Evolutionary conservation across 2,113 vertebrate species (phyloP), one percentile per base, ranked within the genome.

Genomic region (Perccottus glenii): DNA sequence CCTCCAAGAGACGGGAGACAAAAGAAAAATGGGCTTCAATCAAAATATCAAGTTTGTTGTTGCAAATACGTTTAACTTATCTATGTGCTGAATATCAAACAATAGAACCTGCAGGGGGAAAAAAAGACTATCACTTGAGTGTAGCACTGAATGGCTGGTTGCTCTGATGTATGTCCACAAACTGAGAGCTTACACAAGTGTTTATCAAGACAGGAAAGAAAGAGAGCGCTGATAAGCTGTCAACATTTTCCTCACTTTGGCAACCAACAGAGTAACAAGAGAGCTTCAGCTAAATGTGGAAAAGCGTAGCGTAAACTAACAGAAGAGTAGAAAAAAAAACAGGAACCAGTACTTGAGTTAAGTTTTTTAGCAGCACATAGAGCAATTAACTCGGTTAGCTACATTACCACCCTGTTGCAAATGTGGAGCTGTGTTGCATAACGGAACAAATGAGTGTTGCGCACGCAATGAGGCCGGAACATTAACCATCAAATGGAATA

Each of bases 31-130:
- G 61, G 14, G 32, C 56, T 51, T 63, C 61, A 78, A 85, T 88
- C 77, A 77, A 84, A 79, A 78, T 76, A 89, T 85, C 65, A 68
- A 81, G 58, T 67, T 75, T 64, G 73, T 80, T 64, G 64, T 83
- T 73, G 78, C 81, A 83, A 80, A 84, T 85, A 82, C 38, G 47
- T 76, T 77, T 70, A 52, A 81, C 80, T 86, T 88, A 89, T 89
- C 84, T 81, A 8, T 33, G 50, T 3, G 5, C 49, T 65, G 67
- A 58, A 77, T 66, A 73, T 81, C 73, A 72, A 51, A 65, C 64
- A 80, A 73, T 50, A 45, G 78, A 51, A 47, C 58, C 52, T 79
- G 32, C 5, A 19, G 9, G 19, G 19, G 19, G 19, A 27, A 27
- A 27, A 27, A 38, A 71, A 60, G 19, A 27, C 14, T 16, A 40